Percentiles rank a stretch among this genome's conserved stretches.
phyloP scores from a whole-genome alignment of 1,140 invertebrate genomes.

The Papilio polyxenes region DNA sequence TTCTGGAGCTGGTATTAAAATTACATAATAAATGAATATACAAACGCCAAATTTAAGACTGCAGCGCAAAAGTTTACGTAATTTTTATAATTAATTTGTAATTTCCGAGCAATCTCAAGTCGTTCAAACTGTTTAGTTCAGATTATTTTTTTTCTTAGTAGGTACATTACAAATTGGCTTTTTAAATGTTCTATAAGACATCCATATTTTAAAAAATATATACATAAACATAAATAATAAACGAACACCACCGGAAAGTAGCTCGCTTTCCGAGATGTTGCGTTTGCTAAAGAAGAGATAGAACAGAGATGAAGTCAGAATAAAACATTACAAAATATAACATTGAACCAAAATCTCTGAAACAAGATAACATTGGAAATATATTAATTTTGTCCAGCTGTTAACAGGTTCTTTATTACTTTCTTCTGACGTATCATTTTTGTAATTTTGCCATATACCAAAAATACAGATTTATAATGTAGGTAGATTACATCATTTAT shows the following conservation, averaged over 20 bases:
- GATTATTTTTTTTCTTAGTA: not conserved
- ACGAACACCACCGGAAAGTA: conserved; percentile 63
- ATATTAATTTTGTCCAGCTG: not conserved
- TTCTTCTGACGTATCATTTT: not conserved
- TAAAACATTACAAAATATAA: conserved; percentile 8
- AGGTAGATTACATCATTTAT: too few species aligned
- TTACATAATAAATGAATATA: not conserved
- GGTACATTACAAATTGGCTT: not conserved
- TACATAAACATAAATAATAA: conserved; percentile 18
- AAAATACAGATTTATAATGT: not conserved
- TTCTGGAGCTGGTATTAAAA: too few species aligned
- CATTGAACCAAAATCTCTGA: conserved; percentile 22
- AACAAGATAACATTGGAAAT: conserved; percentile 20
- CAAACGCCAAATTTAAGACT: not conserved
- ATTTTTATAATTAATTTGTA: too few species aligned
- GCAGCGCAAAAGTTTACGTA: too few species aligned
- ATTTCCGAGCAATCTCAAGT: too few species aligned
- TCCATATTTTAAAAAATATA: conserved; percentile 1
- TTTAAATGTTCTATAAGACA: not conserved
- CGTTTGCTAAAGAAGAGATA: conserved; percentile 8
- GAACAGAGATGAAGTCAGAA: not conserved
- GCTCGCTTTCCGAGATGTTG: conserved; percentile 69
- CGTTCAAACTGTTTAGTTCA: not conserved
- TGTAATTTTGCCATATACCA: not conserved
- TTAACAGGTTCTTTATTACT: not conserved